phyloP scores from a whole-genome alignment of 1,140 invertebrate genomes.

The Episyrphus balteatus region DNA sequence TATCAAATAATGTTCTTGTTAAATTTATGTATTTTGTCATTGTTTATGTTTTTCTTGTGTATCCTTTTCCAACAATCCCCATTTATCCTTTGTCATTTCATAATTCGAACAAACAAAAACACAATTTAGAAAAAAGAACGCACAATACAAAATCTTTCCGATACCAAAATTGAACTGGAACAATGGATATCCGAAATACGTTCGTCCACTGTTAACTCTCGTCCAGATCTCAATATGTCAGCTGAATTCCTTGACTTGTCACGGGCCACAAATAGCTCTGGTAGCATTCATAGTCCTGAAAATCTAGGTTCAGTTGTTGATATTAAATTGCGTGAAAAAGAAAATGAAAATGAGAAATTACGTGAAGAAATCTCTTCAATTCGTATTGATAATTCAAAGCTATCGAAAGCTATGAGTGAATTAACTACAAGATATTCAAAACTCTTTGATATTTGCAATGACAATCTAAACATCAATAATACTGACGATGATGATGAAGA shows the following conservation, averaged over 20 bases:
- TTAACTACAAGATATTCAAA: conserved; percentile 3
- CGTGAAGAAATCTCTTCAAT: conserved; percentile 8
- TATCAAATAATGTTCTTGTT: no score
- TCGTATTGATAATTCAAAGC: conserved; percentile 2
- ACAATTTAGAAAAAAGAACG: conserved; percentile 6
- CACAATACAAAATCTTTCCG: conserved; percentile 9
- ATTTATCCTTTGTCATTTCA: no score
- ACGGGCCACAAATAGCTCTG: conserved; percentile 5
- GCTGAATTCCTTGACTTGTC: conserved; percentile 20
- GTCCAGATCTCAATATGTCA: conserved; percentile 17
- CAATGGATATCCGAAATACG: conserved; percentile 22
- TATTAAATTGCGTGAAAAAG: conserved; percentile 27
- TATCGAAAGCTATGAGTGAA: conserved; percentile 5
- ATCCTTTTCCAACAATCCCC: no score
- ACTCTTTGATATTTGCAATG: conserved; percentile 7
- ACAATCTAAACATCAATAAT: not conserved
- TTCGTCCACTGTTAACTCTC: conserved; percentile 12
- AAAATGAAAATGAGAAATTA: conserved; percentile 22
- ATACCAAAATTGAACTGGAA: conserved; percentile 21
- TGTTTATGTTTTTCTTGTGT: no score
- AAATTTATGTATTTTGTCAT: no score
- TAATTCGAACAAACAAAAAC: no score
- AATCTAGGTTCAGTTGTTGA: conserved; percentile 27
- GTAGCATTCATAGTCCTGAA: conserved; percentile 17
- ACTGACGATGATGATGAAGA: not conserved